phyloP scores from a whole-genome alignment of 2,888 invertebrate species.

The Phalera bucephala region DNA sequence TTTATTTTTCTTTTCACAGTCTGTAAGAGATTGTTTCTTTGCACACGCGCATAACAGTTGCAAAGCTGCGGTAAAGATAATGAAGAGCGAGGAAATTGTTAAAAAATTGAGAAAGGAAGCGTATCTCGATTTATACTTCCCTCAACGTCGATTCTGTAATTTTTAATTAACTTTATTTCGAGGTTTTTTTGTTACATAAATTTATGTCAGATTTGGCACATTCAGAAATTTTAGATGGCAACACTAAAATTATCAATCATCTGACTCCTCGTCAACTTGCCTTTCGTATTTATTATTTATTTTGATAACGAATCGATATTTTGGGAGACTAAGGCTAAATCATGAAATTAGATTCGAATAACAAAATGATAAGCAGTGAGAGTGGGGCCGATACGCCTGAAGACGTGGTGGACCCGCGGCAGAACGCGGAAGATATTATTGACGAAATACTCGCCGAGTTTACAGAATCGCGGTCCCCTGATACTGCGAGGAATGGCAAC shows the following conservation, averaged over 20 bases:
- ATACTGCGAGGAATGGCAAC: constrained; percentile 57
- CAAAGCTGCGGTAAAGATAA: constrained; percentile 76
- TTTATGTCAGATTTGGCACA: constrained; percentile 8
- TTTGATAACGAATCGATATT: constrained; percentile 60
- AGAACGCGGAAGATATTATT: constrained; percentile 76
- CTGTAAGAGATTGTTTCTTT: constrained; percentile 78
- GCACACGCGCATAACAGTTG: constrained; percentile 77
- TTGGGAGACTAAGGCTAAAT: constrained; percentile 31
- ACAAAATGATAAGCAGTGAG: constrained; percentile 74
- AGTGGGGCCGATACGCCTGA: constrained; percentile 69
- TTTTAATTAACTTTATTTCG: constrained; percentile 3
- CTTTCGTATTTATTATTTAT: constrained; percentile 60
- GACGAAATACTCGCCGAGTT: constrained; percentile 78
- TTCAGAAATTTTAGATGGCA: constrained; percentile 31
- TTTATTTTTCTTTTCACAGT: constrained; percentile 42
- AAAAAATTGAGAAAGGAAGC: constrained; percentile 77
- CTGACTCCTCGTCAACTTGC: constrained; percentile 49
- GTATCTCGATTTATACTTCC: constrained; percentile 72
- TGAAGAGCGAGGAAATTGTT: constrained; percentile 71
- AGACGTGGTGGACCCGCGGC: constrained; percentile 69
- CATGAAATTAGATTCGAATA: constrained; percentile 80
- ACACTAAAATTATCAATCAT: constrained; percentile 60
- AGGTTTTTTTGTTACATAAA: too few relatives aligned
- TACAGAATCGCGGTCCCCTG: constrained; percentile 65
- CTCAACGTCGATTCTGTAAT: constrained; percentile 65